Base-by-base conservation (phyloP, 2,888 invertebrate genomes). In the Apoda limacodes region DNA sequence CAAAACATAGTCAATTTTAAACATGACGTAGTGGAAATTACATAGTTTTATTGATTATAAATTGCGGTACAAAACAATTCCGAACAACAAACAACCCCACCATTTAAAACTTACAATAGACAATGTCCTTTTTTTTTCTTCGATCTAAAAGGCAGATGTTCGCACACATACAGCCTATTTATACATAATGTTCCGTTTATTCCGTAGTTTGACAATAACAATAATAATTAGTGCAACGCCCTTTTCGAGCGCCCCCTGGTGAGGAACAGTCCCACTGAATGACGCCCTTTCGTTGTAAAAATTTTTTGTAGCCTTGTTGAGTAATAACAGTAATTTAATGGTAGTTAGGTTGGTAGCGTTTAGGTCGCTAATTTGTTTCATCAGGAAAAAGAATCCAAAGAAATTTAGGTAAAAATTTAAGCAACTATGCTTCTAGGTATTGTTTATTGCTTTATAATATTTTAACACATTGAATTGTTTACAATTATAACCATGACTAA, bases 121-220 rank as follows among this genome's bases (percentile, higher is more conserved):
- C 30, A 37, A 49, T 42, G 48, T 45, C 46, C 48, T 31, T 43
- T 32, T 37, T 48, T 53, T 55, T 63, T 62, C 56, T 48, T 49
- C 30, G 23, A 28, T 37, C 29, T 35, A 30, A 40, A 28, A 54
- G 62, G 66, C 71, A 72, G 71, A 72, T 72, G 71, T 69, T 59
- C 55, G 42, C 26, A 36, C 45, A 48, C 49, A 62, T 60, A 52
- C 49, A 40, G 45, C 50, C 50, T 35, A 32, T 35, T 28, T 35
- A 14, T n/a, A n/a, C n/a, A n/a, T n/a, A n/a, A n/a, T n/a, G n/a
- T n/a, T n/a, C n/a, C n/a, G n/a, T n/a, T n/a, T n/a, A n/a, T n/a
- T n/a, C n/a, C 51, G 45, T 46, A 41, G 28, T 41, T 39, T 35
- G 44, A 40, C 25, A 42, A 52, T 54, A 57, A 64, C 52, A 60